Evolutionary conservation across 2,888 invertebrate genomes (phyloP).

Genomic region (Arctia plantaginis): DNA sequence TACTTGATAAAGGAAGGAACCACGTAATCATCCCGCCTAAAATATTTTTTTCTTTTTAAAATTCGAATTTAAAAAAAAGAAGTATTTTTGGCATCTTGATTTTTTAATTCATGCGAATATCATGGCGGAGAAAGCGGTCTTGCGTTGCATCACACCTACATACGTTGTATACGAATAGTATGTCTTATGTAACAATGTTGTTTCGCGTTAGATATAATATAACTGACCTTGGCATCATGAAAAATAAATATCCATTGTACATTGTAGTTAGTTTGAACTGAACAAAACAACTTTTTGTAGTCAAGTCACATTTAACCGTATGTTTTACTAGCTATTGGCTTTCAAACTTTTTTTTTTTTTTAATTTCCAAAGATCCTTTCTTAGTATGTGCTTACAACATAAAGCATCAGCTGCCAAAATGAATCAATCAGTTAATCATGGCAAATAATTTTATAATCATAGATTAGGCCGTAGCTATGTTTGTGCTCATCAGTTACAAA

Average conservation of each 20-base stretch:
- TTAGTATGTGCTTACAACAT: too few relatives aligned
- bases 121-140: not conserved
- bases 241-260: not conserved
- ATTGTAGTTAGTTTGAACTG: not conserved
- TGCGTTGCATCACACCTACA: constrained; percentile 1
- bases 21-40: too few relatives aligned
- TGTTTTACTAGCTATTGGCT: not conserved
- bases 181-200: not conserved
- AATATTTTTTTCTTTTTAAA: too few relatives aligned
- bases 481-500: too few relatives aligned
- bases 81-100: not conserved
- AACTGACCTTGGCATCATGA: not conserved
- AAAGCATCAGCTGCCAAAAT: too few relatives aligned
- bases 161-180: not conserved
- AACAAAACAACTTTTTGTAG: not conserved
- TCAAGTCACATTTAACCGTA: too few relatives aligned
- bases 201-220: not conserved
- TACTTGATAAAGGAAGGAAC: too few relatives aligned
- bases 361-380: too few relatives aligned
- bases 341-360: too few relatives aligned
- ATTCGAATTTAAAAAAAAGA: not conserved
- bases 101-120: not conserved
- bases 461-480: too few relatives aligned
- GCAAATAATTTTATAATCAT: too few relatives aligned
- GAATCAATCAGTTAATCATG: too few relatives aligned